These are phyloP conservation scores for Oncorhynchus gorbuscha DNA, from an alignment of 2,113 vertebrate species.

Conservation along the genomic window DNA sequence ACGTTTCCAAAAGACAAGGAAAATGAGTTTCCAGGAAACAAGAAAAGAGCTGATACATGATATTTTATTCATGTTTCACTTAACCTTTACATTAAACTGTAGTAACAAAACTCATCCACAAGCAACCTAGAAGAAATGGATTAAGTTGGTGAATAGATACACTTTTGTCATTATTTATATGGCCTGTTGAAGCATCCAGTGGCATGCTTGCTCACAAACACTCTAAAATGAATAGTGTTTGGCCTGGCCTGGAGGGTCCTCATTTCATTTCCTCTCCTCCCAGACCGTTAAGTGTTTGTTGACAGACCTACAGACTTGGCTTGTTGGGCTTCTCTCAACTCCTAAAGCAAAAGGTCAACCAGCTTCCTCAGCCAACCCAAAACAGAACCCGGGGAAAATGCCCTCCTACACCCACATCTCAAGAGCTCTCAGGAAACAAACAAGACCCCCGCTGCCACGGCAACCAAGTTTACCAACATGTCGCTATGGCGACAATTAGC, in stretches of 20 bases:
- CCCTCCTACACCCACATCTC: constrained; percentile 49
- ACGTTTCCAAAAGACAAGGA: constrained; percentile 54
- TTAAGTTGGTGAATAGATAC: constrained; percentile 49
- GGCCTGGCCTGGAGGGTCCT: constrained; percentile 50
- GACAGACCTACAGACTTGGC: constrained; percentile 71
- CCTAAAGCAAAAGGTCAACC: constrained; percentile 68
- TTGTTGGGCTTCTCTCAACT: constrained; percentile 68
- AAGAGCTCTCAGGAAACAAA: constrained; percentile 69
- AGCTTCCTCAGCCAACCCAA: constrained; percentile 48
- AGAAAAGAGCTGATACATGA: not conserved
- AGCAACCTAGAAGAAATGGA: constrained; percentile 37
- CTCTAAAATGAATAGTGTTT: constrained; percentile 64
- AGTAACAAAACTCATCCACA: constrained; percentile 27
- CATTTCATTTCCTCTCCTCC: constrained; percentile 50
- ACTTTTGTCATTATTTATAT: constrained; percentile 66
- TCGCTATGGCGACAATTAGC: constrained; percentile 74
- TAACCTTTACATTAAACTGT: constrained; percentile 62
- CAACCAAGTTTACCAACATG: constrained; percentile 75
- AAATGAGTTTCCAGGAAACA: constrained; percentile 47
- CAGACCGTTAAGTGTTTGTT: constrained; percentile 74
- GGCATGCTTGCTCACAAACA: constrained; percentile 50
- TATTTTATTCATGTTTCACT: constrained; percentile 70
- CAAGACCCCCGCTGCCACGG: constrained; percentile 62
- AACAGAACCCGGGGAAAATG: constrained; percentile 60
- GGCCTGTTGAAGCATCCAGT: constrained; percentile 59